Evolutionary conservation across 2,888 invertebrate species (phyloP).

Genomic region (Tinea semifulvella): DNA sequence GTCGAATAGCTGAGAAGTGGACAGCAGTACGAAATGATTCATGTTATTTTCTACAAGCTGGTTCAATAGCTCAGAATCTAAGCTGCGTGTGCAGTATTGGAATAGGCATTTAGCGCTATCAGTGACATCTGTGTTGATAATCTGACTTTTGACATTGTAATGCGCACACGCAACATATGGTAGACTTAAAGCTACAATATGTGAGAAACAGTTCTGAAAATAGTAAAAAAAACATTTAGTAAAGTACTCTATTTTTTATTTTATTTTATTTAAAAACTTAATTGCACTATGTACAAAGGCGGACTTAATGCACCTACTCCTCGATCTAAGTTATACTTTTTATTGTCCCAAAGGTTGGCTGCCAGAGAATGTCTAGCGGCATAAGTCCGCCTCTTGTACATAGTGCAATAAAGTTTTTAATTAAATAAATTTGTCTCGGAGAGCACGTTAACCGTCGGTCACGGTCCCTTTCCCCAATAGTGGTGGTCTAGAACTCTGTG

Average conservation of each 20-base stretch:
- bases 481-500: no score
- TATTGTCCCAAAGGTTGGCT: no score
- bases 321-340: no score
- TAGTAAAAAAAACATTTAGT: conserved; percentile 8
- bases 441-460: no score
- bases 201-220: conserved; percentile 46
- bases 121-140: conserved; percentile 19
- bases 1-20: conserved; percentile 43
- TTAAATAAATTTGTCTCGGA: no score
- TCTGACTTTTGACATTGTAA: conserved; percentile 32
- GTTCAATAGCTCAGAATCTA: conserved; percentile 41
- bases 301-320: no score
- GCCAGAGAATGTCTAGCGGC: no score
- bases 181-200: conserved; percentile 42
- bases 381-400: no score
- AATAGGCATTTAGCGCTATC: background rate
- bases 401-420: no score
- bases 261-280: no score
- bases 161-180: conserved; percentile 47
- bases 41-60: conserved; percentile 49
- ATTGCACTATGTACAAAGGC: no score
- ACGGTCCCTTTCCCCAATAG: no score
- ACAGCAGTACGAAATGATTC: conserved; percentile 38
- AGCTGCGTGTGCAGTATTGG: conserved; percentile 27
- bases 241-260: background rate